Conservation (phyloP, 2,888 invertebrate genomes). For the Chromoteleia sp. region DNA sequence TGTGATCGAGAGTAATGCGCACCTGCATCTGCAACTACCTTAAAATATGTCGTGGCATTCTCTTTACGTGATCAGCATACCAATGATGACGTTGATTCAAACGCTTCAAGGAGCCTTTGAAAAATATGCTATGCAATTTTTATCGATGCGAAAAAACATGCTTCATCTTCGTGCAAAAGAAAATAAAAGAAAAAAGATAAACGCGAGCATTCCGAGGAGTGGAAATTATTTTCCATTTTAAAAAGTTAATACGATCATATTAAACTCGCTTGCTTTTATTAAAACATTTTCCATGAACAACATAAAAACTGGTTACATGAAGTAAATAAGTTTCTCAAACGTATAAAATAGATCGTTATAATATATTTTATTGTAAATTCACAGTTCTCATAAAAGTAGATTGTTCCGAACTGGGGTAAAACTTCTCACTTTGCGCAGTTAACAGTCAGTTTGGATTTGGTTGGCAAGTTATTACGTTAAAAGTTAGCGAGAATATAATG, state of each 20-base stretch:
- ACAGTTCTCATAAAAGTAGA: constrained; percentile 30
- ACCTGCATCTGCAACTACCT: constrained; percentile 43
- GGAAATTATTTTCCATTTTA: neutral
- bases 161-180: constrained; percentile 20
- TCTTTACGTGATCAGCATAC: constrained; percentile 71
- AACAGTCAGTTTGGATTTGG: constrained; percentile 46
- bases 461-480: constrained; percentile 71
- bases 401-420: constrained; percentile 23
- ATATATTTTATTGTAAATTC: constrained; percentile 14
- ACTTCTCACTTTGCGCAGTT: constrained; percentile 45
- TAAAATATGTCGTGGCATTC: constrained; percentile 75
- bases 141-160: constrained; percentile 18
- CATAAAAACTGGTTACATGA: neutral
- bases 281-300: no score
- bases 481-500: constrained; percentile 62
- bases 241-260: neutral
- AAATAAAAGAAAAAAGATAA: neutral
- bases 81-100: constrained; percentile 44
- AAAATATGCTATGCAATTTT: constrained; percentile 31
- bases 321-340: neutral
- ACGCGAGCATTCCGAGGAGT: neutral
- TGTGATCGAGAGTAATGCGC: constrained; percentile 22
- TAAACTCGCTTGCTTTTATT: neutral
- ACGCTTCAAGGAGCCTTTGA: constrained; percentile 29
- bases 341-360: neutral